These are phyloP conservation scores for Apoda limacodes DNA, from an alignment of 2,888 invertebrate genomes.

Conservation along the genomic window DNA sequence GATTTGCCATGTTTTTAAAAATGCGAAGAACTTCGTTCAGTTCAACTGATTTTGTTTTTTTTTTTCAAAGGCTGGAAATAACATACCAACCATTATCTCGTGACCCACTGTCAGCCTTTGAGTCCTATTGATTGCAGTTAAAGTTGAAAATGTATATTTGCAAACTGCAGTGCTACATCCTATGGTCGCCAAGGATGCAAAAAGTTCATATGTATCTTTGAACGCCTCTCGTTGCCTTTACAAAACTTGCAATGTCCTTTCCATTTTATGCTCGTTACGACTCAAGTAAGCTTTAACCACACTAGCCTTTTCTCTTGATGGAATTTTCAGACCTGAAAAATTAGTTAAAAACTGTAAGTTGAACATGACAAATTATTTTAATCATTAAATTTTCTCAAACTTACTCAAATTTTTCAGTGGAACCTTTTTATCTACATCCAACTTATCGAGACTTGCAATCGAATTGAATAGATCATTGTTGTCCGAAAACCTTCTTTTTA, in stretches of 20 bases:
- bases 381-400: constrained; percentile 6
- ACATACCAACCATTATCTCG: constrained; percentile 20
- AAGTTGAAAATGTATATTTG: constrained; percentile 15
- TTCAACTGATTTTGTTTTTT: too few relatives aligned
- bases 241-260: constrained; percentile 8
- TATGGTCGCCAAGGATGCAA: constrained; percentile 10
- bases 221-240: constrained; percentile 11
- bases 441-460: too few relatives aligned
- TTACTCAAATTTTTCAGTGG: constrained; percentile 8
- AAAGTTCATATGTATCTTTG: constrained; percentile 14
- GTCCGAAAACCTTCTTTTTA: constrained; percentile 10
- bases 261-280: too few relatives aligned
- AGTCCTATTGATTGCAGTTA: constrained; percentile 21
- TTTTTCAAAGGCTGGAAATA: too few relatives aligned
- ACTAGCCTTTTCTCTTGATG: constrained; percentile 11
- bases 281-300: too few relatives aligned
- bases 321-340: constrained; percentile 12
- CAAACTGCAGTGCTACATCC: constrained; percentile 3
- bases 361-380: constrained; percentile 8
- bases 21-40: too few relatives aligned
- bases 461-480: constrained; percentile 10
- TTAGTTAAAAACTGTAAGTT: constrained; percentile 7
- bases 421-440: constrained; percentile 7
- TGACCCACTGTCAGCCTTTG: constrained; percentile 19
- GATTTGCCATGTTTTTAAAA: too few relatives aligned